Conservation (phyloP, 2,888 invertebrate genomes). For the Acanthacorydalis orientalis region DNA sequence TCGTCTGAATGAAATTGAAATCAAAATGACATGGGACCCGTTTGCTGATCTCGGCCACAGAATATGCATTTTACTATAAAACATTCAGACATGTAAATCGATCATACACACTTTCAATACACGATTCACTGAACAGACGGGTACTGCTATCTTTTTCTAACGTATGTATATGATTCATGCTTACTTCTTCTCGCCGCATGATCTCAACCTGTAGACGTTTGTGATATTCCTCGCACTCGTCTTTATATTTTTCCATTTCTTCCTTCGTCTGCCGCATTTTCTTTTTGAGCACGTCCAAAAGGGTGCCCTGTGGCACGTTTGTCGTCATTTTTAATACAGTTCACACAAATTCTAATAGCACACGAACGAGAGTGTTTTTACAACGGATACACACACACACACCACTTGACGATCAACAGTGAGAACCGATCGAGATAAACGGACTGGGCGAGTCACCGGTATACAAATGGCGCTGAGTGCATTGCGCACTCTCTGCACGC, state of each 20-base stretch:
- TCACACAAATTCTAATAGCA: background rate
- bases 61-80: background rate
- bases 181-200: slow-evolving; percentile 96
- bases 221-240: slow-evolving; percentile 91
- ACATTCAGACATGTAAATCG: too few species aligned
- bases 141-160: too few species aligned
- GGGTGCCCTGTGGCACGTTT: slow-evolving; percentile 80
- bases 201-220: slow-evolving; percentile 90
- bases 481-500: slow-evolving; percentile 17
- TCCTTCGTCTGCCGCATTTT: slow-evolving; percentile 99
- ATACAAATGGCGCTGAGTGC: slow-evolving; percentile 22
- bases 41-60: background rate
- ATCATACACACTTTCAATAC: background rate
- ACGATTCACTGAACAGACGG: background rate
- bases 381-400: background rate
- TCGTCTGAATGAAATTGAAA: slow-evolving; percentile 2
- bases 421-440: slow-evolving; percentile 8
- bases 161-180: slow-evolving; percentile 24
- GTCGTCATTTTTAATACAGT: slow-evolving; percentile 52
- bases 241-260: slow-evolving; percentile 97
- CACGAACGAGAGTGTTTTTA: background rate
- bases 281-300: slow-evolving; percentile 95
- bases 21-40: background rate
- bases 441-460: slow-evolving; percentile 24
- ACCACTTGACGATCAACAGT: background rate